These are phyloP conservation scores for Ceratitis capitata DNA, from an alignment of 1,140 invertebrate genomes.

Conservation along the genomic window DNA sequence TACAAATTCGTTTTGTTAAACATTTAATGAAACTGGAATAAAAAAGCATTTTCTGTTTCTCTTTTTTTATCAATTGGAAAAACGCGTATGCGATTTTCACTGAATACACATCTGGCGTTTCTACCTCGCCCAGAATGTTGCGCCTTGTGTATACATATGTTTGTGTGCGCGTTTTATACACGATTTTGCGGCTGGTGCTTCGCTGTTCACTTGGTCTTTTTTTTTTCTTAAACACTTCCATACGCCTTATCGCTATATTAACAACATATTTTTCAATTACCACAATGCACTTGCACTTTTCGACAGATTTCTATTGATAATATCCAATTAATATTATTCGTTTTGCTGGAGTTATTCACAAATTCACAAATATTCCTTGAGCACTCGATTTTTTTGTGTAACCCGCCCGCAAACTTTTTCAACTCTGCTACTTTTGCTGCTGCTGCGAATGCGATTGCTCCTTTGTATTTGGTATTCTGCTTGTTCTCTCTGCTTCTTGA, in stretches of 20 bases:
- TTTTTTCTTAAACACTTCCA: constrained; percentile 7
- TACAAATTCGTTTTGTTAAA: background rate
- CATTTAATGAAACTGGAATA: background rate
- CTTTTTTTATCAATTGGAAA: background rate
- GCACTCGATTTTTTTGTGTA: constrained; percentile 38
- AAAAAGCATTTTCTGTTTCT: too few relatives aligned
- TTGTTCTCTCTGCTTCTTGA: too few relatives aligned
- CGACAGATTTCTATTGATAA: constrained; percentile 6
- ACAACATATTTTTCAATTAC: constrained; percentile 31
- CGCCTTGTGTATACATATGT: background rate
- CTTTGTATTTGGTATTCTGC: background rate
- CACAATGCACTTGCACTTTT: constrained; percentile 33
- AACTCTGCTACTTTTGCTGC: constrained; percentile 10
- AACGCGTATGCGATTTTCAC: constrained; percentile 36
- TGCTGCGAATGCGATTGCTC: constrained; percentile 22
- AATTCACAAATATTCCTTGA: constrained; percentile 37
- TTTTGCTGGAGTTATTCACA: constrained; percentile 38
- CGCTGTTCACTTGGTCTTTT: background rate
- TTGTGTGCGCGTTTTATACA: background rate
- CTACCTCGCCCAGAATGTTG: constrained; percentile 17
- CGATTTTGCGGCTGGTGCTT: constrained; percentile 32
- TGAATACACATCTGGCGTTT: constrained; percentile 37
- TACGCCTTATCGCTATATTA: background rate
- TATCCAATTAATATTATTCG: constrained; percentile 38
- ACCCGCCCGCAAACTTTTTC: constrained; percentile 39